A percentile compares a stretch with the other conserved stretches of the same genome.
Evolutionary conservation across 2,888 invertebrate genomes (phyloP).

Genomic region (Dysmachus trigonus): DNA sequence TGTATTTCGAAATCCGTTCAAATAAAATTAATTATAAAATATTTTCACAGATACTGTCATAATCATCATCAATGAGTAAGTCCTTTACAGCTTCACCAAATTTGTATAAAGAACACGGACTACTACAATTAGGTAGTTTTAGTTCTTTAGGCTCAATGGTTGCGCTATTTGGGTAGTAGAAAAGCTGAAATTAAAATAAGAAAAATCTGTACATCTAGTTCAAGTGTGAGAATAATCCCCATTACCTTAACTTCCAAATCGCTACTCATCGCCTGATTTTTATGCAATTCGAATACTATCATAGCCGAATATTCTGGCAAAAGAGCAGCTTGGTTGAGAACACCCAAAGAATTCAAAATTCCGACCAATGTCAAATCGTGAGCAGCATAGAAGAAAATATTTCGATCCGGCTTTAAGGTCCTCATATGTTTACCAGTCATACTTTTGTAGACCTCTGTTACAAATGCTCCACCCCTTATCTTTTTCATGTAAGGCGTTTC

Average conservation of each 20-base stretch:
- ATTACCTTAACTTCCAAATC: conserved; percentile 67
- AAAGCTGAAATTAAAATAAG: neutral
- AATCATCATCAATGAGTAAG: neutral
- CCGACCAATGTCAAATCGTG: conserved; percentile 81
- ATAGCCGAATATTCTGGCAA: conserved; percentile 78
- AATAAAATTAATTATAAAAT: neutral
- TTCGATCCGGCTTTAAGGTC: conserved; percentile 61
- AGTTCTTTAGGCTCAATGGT: neutral
- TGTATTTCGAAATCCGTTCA: neutral
- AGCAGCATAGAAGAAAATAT: conserved; percentile 73
- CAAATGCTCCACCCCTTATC: conserved; percentile 74
- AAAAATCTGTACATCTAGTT: neutral
- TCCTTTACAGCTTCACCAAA: neutral
- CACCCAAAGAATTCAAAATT: conserved; percentile 73
- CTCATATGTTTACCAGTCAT: conserved; percentile 65
- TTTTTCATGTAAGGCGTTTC: conserved; percentile 72
- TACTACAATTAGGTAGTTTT: conserved; percentile 67
- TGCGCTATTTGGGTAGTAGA: neutral
- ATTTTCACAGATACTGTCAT: neutral
- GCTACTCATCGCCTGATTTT: conserved; percentile 53
- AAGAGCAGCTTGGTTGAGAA: conserved; percentile 64
- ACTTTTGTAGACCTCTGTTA: conserved; percentile 70
- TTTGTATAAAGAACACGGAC: conserved; percentile 67
- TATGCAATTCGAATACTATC: conserved; percentile 74
- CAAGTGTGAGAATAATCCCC: neutral